Conservation (phyloP, 2,797 vertebrate genomes). For the Ataeniobius toweri region DNA sequence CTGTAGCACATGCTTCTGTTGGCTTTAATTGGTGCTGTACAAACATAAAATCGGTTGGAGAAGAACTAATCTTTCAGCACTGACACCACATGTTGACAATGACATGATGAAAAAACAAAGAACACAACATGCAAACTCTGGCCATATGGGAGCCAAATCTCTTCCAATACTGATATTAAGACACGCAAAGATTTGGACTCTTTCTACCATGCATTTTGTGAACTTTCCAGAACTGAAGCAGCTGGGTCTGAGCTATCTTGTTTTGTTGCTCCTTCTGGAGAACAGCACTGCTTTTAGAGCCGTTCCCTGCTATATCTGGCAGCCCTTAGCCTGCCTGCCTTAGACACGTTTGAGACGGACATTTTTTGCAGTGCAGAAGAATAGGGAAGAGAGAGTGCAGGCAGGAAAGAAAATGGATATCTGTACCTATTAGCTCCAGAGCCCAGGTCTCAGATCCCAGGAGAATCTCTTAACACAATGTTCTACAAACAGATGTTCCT, state of each 20-base stretch:
- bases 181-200: not conserved
- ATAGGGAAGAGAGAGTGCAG: slow-evolving; percentile 57
- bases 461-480: slow-evolving; percentile 72
- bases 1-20: not conserved
- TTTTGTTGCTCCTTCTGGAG: not conserved
- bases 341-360: slow-evolving; percentile 40
- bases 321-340: slow-evolving; percentile 13
- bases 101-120: not conserved
- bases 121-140: slow-evolving; percentile 2
- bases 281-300: slow-evolving; percentile 8
- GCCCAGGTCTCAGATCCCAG: slow-evolving; percentile 67
- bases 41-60: not conserved
- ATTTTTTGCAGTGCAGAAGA: slow-evolving; percentile 68
- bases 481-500: slow-evolving; percentile 78
- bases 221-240: not conserved
- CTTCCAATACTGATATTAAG: not conserved
- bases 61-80: slow-evolving; percentile 8
- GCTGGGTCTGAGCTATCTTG: not conserved
- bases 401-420: slow-evolving; percentile 76
- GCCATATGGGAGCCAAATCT: slow-evolving; percentile 5
- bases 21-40: slow-evolving; percentile 4
- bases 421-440: slow-evolving; percentile 77
- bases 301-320: slow-evolving; percentile 3
- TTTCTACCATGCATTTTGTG: not conserved
- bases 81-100: not conserved